These are phyloP conservation scores for Eolophus roseicapilla DNA, from an alignment of 2,113 vertebrate species.

Conservation along the genomic window DNA sequence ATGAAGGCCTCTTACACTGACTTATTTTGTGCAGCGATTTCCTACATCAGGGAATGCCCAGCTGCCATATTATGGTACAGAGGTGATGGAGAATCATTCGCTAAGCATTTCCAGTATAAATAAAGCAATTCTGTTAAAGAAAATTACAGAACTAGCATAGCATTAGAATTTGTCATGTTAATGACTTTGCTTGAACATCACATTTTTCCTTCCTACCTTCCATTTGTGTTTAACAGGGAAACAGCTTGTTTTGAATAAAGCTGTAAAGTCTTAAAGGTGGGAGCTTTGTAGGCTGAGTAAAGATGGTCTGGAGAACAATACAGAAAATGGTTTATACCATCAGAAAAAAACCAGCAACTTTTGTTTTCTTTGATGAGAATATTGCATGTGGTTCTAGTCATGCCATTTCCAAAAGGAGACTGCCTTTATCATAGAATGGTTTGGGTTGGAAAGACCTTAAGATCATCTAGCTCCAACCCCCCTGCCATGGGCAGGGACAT, in stretches of 20 bases:
- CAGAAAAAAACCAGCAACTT: background rate
- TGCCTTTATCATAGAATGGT: background rate
- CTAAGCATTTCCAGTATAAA: slow-evolving; percentile 56
- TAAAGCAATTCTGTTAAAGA: slow-evolving; percentile 43
- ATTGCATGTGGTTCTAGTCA: background rate
- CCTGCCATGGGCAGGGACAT: background rate
- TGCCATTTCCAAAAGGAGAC: background rate
- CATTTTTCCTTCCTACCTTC: slow-evolving; percentile 39
- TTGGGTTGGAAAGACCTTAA: background rate
- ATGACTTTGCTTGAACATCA: slow-evolving; percentile 39
- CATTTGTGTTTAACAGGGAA: background rate
- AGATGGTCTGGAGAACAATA: background rate
- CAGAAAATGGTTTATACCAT: background rate
- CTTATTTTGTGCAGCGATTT: slow-evolving; percentile 53
- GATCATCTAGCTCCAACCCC: background rate
- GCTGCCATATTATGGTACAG: slow-evolving; percentile 49
- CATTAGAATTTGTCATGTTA: slow-evolving; percentile 51
- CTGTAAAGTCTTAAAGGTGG: background rate
- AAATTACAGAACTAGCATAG: slow-evolving; percentile 50
- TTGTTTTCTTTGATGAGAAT: background rate
- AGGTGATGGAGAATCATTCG: slow-evolving; percentile 52
- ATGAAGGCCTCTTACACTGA: slow-evolving; percentile 64
- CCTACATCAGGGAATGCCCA: slow-evolving; percentile 55
- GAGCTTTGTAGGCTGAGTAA: background rate
- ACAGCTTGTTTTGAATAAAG: slow-evolving; percentile 19